Conservation (phyloP, 2,888 invertebrate species). For the Apamea crenata region DNA sequence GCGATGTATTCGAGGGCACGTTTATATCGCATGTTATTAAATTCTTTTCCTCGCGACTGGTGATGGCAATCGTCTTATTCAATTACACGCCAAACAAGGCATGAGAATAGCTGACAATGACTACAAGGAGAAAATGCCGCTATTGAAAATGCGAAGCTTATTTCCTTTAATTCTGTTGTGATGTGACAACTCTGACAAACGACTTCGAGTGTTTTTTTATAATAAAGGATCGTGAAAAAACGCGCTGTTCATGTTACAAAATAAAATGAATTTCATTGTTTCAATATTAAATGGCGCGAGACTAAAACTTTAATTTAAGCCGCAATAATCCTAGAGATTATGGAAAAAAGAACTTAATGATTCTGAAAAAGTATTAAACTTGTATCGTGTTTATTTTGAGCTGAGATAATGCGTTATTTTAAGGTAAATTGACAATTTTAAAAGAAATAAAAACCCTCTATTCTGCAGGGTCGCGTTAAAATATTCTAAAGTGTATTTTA, state of each 20-base stretch:
- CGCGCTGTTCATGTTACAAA: constrained; percentile 31
- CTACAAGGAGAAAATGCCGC: constrained; percentile 79
- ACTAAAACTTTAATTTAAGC: constrained; percentile 41
- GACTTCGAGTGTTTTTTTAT: constrained; percentile 69
- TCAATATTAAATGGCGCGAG: constrained; percentile 47
- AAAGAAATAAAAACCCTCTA: constrained; percentile 37
- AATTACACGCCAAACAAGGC: constrained; percentile 87
- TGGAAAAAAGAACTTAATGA: constrained; percentile 39
- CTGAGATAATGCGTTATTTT: constrained; percentile 11
- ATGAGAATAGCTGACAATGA: constrained; percentile 86
- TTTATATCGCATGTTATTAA: constrained; percentile 86
- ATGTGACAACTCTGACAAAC: constrained; percentile 71
- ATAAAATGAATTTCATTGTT: constrained; percentile 49
- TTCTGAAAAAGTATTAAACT: constrained; percentile 42
- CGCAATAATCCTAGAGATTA: constrained; percentile 50
- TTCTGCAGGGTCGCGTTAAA: constrained; percentile 29
- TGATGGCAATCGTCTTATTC: constrained; percentile 88
- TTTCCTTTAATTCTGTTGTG: constrained; percentile 81
- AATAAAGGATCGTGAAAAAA: constrained; percentile 60
- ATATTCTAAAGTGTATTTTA: constrained; percentile 57
- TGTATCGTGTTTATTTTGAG: constrained; percentile 21
- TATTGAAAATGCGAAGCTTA: constrained; percentile 84
- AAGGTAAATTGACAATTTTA: constrained; percentile 27
- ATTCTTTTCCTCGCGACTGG: constrained; percentile 85
- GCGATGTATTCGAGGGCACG: constrained; percentile 74